A percentile compares a stretch with the other conserved stretches of the same genome.
Conservation (phyloP, 2,888 invertebrate species). For the Pachliopta kotzebuea region DNA sequence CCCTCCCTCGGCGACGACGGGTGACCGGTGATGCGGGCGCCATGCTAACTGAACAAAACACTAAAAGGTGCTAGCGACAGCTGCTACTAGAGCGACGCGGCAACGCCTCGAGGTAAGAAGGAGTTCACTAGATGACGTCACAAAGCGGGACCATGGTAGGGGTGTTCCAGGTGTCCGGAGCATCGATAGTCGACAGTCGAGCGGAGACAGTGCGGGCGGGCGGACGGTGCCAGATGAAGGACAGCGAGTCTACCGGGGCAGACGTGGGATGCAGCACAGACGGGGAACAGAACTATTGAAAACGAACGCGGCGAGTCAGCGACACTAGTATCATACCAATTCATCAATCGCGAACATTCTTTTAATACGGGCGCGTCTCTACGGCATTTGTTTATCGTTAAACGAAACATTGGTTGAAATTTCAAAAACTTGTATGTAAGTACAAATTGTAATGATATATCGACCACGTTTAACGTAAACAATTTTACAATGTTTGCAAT, state of each 20-base stretch:
- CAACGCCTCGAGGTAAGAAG: slow-evolving; percentile 36
- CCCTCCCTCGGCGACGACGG: slow-evolving; percentile 16
- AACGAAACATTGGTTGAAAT: too few relatives aligned
- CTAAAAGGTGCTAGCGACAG: slow-evolving; percentile 48
- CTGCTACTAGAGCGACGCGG: slow-evolving; percentile 43
- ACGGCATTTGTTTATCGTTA: neutral
- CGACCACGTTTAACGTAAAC: too few relatives aligned
- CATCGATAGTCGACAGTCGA: slow-evolving; percentile 36
- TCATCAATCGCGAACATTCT: neutral
- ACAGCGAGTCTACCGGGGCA: slow-evolving; percentile 44
- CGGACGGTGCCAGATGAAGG: slow-evolving; percentile 51
- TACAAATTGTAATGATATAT: too few relatives aligned
- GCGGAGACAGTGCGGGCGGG: slow-evolving; percentile 44
- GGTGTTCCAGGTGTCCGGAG: slow-evolving; percentile 35
- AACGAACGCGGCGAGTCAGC: slow-evolving; percentile 54
- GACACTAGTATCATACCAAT: slow-evolving; percentile 46
- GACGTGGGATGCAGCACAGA: slow-evolving; percentile 63
- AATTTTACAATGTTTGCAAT: too few relatives aligned
- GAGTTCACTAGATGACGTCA: slow-evolving; percentile 39
- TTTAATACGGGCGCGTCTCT: neutral
- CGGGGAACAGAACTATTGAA: slow-evolving; percentile 58
- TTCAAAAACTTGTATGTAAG: too few relatives aligned
- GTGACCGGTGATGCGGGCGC: slow-evolving; percentile 39
- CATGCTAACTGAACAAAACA: slow-evolving; percentile 44
- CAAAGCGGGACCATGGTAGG: slow-evolving; percentile 47